These are phyloP conservation scores for Julus scanicus DNA, from an alignment of 2,888 invertebrate genomes.

Conservation along the genomic window DNA sequence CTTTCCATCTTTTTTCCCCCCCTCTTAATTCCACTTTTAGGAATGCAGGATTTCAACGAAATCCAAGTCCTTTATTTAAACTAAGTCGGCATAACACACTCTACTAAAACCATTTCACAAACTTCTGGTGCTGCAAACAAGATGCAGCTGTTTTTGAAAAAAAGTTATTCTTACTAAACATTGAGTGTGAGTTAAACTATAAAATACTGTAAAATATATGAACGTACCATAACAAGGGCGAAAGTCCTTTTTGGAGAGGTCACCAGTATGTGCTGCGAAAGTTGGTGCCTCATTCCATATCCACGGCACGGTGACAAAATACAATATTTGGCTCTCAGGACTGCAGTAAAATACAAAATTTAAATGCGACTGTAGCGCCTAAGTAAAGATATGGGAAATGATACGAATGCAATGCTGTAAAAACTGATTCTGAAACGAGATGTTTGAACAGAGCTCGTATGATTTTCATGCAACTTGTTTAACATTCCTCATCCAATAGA, in stretches of 20 bases:
- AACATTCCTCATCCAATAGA: conserved; percentile 7
- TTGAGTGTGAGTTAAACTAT: too few species aligned
- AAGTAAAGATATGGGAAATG: not conserved
- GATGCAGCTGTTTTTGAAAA: too few species aligned
- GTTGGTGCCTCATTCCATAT: not conserved
- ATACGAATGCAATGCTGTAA: not conserved
- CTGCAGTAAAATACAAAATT: not conserved
- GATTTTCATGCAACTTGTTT: not conserved
- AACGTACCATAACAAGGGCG: not conserved
- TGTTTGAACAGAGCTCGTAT: not conserved
- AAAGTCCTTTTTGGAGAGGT: not conserved
- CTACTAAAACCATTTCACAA: too few species aligned
- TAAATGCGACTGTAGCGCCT: not conserved
- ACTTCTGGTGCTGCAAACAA: too few species aligned
- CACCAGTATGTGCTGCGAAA: not conserved
- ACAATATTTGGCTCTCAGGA: not conserved
- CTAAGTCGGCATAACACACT: too few species aligned
- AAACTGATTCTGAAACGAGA: not conserved
- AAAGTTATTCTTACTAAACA: too few species aligned
- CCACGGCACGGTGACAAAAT: not conserved
- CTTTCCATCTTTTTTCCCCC: not conserved
- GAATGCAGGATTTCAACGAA: not conserved
- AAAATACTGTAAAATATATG: not conserved
- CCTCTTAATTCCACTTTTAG: not conserved
- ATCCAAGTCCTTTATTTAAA: not conserved